Evolutionary conservation across 2,888 invertebrate genomes (phyloP).

Genomic region (Lasioglossum zephyrum): DNA sequence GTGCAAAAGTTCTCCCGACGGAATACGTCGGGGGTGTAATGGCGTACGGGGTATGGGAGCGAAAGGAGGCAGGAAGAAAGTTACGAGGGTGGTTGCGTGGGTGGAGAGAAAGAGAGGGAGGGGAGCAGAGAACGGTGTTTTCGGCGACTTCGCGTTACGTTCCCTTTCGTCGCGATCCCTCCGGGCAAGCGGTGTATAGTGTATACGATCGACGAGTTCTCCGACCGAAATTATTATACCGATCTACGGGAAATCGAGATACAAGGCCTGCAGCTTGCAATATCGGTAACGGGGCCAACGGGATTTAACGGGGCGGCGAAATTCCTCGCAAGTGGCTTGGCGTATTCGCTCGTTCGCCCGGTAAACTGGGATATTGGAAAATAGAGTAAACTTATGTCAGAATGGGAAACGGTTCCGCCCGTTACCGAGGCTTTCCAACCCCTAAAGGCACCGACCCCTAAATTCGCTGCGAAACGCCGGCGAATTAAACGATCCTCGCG

Average conservation of each 20-base stretch:
- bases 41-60: conserved; percentile 11
- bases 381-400: conserved; percentile 45
- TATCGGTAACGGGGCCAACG: conserved; percentile 35
- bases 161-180: conserved; percentile 38
- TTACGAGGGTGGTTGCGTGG: conserved; percentile 54
- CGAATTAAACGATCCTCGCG: conserved; percentile 23
- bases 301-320: conserved; percentile 40
- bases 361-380: conserved; percentile 51
- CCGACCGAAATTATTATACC: conserved; percentile 9
- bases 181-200: not conserved
- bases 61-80: conserved; percentile 52
- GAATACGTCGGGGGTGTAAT: conserved; percentile 33
- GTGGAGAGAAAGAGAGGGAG: not conserved
- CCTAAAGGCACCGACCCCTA: not conserved
- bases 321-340: conserved; percentile 32
- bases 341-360: conserved; percentile 17
- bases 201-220: not conserved
- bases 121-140: conserved; percentile 50
- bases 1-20: conserved; percentile 70
- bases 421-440: conserved; percentile 27
- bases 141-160: conserved; percentile 44
- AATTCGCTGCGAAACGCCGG: conserved; percentile 21
- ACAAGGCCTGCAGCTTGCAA: conserved; percentile 1
- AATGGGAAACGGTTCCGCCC: conserved; percentile 20
- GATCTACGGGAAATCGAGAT: conserved; percentile 29